A percentile compares a stretch with the other conserved stretches of the same genome.
Evolutionary conservation across 1,140 invertebrate genomes (phyloP).

Genomic region (Drosophila pseudoobscura): DNA sequence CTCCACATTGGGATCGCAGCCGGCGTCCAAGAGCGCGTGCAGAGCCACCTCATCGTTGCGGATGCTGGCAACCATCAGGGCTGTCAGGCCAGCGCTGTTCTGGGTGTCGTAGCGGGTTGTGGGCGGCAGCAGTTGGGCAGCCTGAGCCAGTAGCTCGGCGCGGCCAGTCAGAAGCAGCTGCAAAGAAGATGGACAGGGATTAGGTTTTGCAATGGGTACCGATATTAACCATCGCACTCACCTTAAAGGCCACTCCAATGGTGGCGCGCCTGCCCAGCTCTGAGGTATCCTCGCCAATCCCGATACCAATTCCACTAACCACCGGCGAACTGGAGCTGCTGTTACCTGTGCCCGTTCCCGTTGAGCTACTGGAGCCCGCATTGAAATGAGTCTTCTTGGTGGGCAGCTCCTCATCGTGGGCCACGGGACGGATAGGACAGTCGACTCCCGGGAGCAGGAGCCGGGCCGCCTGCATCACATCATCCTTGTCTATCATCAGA

Average conservation of each 20-base stretch:
- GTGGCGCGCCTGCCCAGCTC: constrained; percentile 86
- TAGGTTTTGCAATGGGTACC: too few relatives aligned
- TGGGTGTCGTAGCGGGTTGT: constrained; percentile 89
- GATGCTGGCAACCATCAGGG: constrained; percentile 91
- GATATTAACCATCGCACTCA: background rate
- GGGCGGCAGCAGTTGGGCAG: constrained; percentile 89
- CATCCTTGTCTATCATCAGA: constrained; percentile 91
- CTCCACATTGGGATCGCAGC: constrained; percentile 90
- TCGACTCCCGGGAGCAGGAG: constrained; percentile 94
- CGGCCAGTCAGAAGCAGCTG: constrained; percentile 89
- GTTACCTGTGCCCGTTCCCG: constrained; percentile 21
- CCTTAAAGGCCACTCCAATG: constrained; percentile 90
- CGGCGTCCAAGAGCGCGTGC: constrained; percentile 89
- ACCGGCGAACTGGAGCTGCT: too few relatives aligned
- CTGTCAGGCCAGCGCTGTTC: constrained; percentile 91
- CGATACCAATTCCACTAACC: constrained; percentile 23
- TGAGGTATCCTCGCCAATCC: constrained; percentile 72
- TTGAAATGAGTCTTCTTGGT: constrained; percentile 74
- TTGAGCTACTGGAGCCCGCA: constrained; percentile 14
- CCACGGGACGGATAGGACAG: constrained; percentile 90
- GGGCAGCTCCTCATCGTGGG: constrained; percentile 84
- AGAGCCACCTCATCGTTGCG: constrained; percentile 90
- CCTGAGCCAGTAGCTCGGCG: constrained; percentile 91
- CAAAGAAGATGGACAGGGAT: too few relatives aligned
- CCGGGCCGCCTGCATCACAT: constrained; percentile 93